Evolutionary conservation across 2,113 vertebrate genomes (phyloP).

Genomic region (Propithecus coquereli): DNA sequence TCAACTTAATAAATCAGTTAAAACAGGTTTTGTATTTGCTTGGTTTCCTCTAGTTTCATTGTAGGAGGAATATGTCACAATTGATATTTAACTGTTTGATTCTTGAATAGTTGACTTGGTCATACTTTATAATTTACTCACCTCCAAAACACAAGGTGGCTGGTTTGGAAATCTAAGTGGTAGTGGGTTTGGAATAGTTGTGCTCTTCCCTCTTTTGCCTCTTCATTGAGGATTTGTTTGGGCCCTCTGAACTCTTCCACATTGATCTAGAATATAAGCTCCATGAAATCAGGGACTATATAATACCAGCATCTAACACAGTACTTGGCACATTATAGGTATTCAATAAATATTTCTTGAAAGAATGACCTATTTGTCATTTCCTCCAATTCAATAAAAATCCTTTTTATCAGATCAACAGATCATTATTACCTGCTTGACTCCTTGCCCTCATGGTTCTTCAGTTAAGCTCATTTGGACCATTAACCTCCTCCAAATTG

Average conservation of each 20-base stretch:
- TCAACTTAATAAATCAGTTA: neutral
- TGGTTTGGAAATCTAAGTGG: neutral
- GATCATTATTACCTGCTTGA: neutral
- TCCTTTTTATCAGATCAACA: neutral
- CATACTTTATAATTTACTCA: neutral
- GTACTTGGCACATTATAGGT: neutral
- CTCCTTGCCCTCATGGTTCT: neutral
- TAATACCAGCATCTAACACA: neutral
- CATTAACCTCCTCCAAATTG: neutral
- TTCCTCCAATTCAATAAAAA: neutral
- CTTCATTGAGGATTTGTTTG: neutral
- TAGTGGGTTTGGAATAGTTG: neutral
- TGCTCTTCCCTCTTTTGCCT: neutral
- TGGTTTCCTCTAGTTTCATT: neutral
- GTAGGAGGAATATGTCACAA: neutral
- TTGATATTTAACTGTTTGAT: neutral
- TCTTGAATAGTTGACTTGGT: neutral
- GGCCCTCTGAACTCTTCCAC: neutral
- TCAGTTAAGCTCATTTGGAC: neutral
- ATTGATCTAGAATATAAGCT: neutral
- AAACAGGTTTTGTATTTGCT: constrained; percentile 6
- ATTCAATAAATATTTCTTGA: neutral
- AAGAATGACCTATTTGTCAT: neutral
- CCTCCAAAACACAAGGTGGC: neutral
- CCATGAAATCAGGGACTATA: neutral